Evolutionary conservation across 1,140 invertebrate species (phyloP).

Genomic region (Phocides pigmalion): DNA sequence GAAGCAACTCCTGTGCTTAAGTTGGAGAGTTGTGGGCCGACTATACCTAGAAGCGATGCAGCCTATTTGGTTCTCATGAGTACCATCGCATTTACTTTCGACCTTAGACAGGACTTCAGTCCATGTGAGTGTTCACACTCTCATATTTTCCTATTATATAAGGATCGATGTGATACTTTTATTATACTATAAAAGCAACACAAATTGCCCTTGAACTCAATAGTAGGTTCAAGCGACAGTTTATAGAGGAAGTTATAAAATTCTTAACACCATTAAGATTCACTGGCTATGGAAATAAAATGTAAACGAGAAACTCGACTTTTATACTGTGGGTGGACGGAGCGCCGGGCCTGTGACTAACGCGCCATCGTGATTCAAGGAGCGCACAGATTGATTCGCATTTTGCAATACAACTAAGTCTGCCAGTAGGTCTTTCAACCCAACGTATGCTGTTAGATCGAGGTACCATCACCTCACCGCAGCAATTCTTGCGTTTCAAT

Average conservation of each 20-base stretch:
- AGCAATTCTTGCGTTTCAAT: not conserved
- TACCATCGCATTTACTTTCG: no score
- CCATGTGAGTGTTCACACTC: no score
- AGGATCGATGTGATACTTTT: not conserved
- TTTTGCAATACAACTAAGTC: not conserved
- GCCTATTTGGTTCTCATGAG: no score
- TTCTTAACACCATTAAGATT: constrained; percentile 28
- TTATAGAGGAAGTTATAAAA: constrained; percentile 34
- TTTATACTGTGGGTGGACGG: constrained; percentile 5
- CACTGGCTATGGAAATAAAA: constrained; percentile 26
- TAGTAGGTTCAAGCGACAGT: constrained; percentile 23
- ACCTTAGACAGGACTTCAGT: no score
- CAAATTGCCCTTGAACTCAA: constrained; percentile 23
- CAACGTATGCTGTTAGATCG: not conserved
- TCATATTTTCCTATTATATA: no score
- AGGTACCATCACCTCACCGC: not conserved
- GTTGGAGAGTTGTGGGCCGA: no score
- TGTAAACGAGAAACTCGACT: constrained; percentile 29
- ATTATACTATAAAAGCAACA: constrained; percentile 2
- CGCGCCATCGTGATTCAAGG: constrained; percentile 16
- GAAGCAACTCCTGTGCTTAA: no score
- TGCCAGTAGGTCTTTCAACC: not conserved
- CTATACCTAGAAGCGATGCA: no score
- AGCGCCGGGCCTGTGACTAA: constrained; percentile 22
- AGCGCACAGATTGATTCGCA: constrained; percentile 13